These are phyloP conservation scores for Spodoptera exigua DNA, from an alignment of 2,888 invertebrate genomes.

Conservation along the genomic window DNA sequence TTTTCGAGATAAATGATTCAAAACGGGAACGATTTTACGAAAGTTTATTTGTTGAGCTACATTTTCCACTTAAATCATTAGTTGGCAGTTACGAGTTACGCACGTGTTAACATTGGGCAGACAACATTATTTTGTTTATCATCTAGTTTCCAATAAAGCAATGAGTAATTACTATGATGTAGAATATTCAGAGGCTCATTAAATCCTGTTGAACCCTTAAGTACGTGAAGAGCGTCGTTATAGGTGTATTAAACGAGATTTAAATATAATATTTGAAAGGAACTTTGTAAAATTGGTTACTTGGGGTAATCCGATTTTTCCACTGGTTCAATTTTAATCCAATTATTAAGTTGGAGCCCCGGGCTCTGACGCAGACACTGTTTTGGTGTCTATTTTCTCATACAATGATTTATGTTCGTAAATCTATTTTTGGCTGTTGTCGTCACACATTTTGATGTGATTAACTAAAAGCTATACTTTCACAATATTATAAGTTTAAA, in stretches of 20 bases:
- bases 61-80: background rate
- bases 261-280: slow-evolving; percentile 19
- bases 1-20: background rate
- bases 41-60: background rate
- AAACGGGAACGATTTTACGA: background rate
- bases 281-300: slow-evolving; percentile 27
- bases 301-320: slow-evolving; percentile 36
- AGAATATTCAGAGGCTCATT: too few species aligned
- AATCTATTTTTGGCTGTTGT: slow-evolving; percentile 6
- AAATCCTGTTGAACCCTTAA: too few species aligned
- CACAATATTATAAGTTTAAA: background rate
- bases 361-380: slow-evolving; percentile 25
- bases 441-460: slow-evolving; percentile 11
- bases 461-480: background rate
- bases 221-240: background rate
- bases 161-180: too few species aligned
- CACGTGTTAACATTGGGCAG: too few species aligned
- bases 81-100: too few species aligned
- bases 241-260: slow-evolving; percentile 7
- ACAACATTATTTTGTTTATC: too few species aligned
- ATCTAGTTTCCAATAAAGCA: too few species aligned
- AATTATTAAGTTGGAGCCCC: slow-evolving; percentile 43
- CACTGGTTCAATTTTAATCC: slow-evolving; percentile 50
- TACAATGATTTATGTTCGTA: slow-evolving; percentile 6
- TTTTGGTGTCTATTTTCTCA: slow-evolving; percentile 15